Percentiles rank a stretch among this genome's conserved stretches.
Conservation (phyloP, 2,888 invertebrate species). For the Eumerus sabulonum region DNA sequence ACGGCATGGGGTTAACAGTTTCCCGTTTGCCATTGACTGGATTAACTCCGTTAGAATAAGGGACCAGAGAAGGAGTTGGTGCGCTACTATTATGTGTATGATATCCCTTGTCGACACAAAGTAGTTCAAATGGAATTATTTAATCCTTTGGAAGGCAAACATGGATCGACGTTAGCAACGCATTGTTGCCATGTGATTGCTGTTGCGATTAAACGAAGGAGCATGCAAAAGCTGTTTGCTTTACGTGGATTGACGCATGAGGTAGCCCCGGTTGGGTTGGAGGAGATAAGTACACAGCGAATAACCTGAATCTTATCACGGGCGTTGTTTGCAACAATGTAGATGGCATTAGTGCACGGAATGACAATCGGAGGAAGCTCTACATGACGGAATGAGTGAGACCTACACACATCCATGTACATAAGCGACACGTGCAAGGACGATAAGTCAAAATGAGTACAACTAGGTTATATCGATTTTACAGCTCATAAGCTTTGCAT, state of each 20-base stretch:
- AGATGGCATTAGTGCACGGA: constrained; percentile 53
- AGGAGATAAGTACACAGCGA: not conserved
- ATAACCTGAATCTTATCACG: constrained; percentile 49
- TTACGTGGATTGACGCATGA: constrained; percentile 6
- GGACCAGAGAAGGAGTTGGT: constrained; percentile 1
- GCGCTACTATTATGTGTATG: not conserved
- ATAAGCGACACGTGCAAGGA: constrained; percentile 52
- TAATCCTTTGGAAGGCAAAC: constrained; percentile 66
- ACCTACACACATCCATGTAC: constrained; percentile 26
- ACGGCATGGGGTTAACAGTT: constrained; percentile 25
- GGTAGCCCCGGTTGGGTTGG: not conserved
- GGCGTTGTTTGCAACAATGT: constrained; percentile 59
- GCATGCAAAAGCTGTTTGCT: constrained; percentile 60
- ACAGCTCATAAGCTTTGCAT: constrained; percentile 57
- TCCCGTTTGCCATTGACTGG: constrained; percentile 44
- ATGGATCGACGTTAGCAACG: constrained; percentile 35
- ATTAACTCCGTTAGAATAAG: constrained; percentile 45
- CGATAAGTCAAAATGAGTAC: constrained; percentile 64
- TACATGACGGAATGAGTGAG: constrained; percentile 31
- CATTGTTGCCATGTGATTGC: constrained; percentile 35
- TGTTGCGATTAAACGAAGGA: constrained; percentile 54
- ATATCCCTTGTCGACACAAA: constrained; percentile 55
- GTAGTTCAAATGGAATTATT: constrained; percentile 66
- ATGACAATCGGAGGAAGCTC: constrained; percentile 62
- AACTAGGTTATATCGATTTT: constrained; percentile 65